Evolutionary conservation across 1,140 invertebrate species (phyloP).

Genomic region (Panagrolaimus sp.): DNA sequence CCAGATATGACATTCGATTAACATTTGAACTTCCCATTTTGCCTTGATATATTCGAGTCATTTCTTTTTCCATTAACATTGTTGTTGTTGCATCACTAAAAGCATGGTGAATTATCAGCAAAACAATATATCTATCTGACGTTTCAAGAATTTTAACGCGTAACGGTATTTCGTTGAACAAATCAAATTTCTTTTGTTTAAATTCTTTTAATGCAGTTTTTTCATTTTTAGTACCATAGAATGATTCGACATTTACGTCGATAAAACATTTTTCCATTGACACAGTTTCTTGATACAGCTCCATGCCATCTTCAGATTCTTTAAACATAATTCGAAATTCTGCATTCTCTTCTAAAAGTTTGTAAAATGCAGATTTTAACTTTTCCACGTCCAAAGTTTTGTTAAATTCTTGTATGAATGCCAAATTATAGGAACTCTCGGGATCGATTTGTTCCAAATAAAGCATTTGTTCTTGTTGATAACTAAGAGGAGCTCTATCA

Average conservation of each 20-base stretch:
- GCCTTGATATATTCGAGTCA: neutral
- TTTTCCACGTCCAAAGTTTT: neutral
- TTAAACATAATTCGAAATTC: neutral
- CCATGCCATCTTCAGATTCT: neutral
- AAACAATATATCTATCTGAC: neutral
- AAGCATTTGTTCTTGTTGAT: conserved; percentile 25
- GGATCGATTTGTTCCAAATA: conserved; percentile 13
- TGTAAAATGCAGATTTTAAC: neutral
- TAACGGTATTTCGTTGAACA: neutral
- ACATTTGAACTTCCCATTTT: neutral
- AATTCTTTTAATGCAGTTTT: neutral
- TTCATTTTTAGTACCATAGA: neutral
- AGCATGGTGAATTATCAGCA: neutral
- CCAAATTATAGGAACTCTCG: neutral
- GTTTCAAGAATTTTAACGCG: conserved; percentile 5
- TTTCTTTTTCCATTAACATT: neutral
- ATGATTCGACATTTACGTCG: neutral
- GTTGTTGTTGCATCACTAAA: neutral
- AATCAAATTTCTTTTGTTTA: neutral
- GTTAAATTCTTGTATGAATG: conserved; percentile 12
- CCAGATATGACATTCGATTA: neutral
- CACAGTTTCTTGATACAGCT: neutral
- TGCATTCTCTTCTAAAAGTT: neutral
- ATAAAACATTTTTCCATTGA: neutral
- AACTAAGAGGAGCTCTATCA: conserved; percentile 9